Percentiles rank a stretch among this genome's conserved stretches.
Conservation (phyloP, 2,888 invertebrate genomes). For the Heteromurus nitidus region DNA sequence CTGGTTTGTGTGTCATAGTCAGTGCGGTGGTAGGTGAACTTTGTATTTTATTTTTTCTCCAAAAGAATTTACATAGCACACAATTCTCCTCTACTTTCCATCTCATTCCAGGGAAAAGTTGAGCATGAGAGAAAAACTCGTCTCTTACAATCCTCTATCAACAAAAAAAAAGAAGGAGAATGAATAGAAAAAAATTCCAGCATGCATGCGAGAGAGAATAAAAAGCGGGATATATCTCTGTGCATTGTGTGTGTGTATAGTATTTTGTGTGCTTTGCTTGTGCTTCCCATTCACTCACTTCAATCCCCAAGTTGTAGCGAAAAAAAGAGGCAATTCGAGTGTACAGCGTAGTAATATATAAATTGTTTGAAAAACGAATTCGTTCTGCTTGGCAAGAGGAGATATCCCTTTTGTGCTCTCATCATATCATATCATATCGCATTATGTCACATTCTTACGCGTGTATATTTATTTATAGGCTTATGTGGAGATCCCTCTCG, state of each 20-base stretch:
- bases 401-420: conserved; percentile 45
- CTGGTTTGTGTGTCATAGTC: too few species aligned
- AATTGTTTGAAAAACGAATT: conserved; percentile 29
- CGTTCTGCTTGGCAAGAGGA: conserved; percentile 29
- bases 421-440: conserved; percentile 54
- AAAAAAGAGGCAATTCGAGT: not conserved
- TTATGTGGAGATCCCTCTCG: conserved; percentile 44
- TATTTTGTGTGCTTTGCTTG: too few species aligned
- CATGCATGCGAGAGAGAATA: too few species aligned
- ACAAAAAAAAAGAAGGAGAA: too few species aligned
- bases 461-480: conserved; percentile 61
- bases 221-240: too few species aligned
- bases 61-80: not conserved
- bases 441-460: conserved; percentile 54
- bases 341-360: conserved; percentile 1
- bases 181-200: too few species aligned
- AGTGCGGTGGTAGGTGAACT: conserved; percentile 18
- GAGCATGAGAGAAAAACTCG: too few species aligned
- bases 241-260: too few species aligned
- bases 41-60: conserved; percentile 5
- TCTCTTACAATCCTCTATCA: too few species aligned
- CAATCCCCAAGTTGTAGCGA: not conserved
- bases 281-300: not conserved
- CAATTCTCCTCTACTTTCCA: conserved; percentile 2
- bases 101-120: not conserved